A percentile compares a stretch with the other conserved stretches of the same genome.
These are phyloP conservation scores for Drosophila sp. DNA, from an alignment of 1,140 invertebrate species.

Conservation along the genomic window DNA sequence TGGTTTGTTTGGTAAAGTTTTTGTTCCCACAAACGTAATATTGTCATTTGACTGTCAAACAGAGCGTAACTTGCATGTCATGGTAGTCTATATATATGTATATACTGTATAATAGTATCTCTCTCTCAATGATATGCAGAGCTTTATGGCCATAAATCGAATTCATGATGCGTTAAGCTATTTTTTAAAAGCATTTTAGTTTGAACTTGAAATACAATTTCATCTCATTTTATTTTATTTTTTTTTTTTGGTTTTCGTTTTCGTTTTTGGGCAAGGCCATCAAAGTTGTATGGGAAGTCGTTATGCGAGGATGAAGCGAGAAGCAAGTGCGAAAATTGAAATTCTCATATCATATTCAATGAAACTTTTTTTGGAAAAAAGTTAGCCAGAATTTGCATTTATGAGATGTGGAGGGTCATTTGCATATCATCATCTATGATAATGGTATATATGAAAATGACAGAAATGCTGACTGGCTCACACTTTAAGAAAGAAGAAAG, in stretches of 20 bases:
- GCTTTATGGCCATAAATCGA: conserved; percentile 62
- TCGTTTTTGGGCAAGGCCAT: conserved; percentile 25
- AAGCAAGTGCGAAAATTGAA: conserved; percentile 36
- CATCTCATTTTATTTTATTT: conserved; percentile 25
- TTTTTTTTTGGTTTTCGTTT: too few species aligned
- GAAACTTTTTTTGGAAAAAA: background rate
- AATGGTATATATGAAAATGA: background rate
- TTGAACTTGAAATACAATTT: conserved; percentile 71
- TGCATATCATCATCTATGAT: conserved; percentile 14
- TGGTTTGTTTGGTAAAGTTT: conserved; percentile 23
- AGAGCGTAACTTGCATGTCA: conserved; percentile 73
- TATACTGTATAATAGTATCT: conserved; percentile 30
- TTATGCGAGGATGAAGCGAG: conserved; percentile 35
- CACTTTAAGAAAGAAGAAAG: background rate
- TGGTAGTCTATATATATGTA: conserved; percentile 31
- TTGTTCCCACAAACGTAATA: conserved; percentile 25
- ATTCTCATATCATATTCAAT: conserved; percentile 13
- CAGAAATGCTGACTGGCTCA: background rate
- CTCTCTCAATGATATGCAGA: conserved; percentile 38
- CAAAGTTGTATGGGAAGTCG: conserved; percentile 47
- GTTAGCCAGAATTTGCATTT: conserved; percentile 7
- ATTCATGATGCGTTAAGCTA: conserved; percentile 68
- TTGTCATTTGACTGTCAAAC: conserved; percentile 63
- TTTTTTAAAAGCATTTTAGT: conserved; percentile 55
- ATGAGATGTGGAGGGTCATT: conserved; percentile 3